Evolutionary conservation across 2,888 invertebrate species (phyloP), one percentile per base, ranked within the genome.

Genomic region (Encarsia formosa): DNA sequence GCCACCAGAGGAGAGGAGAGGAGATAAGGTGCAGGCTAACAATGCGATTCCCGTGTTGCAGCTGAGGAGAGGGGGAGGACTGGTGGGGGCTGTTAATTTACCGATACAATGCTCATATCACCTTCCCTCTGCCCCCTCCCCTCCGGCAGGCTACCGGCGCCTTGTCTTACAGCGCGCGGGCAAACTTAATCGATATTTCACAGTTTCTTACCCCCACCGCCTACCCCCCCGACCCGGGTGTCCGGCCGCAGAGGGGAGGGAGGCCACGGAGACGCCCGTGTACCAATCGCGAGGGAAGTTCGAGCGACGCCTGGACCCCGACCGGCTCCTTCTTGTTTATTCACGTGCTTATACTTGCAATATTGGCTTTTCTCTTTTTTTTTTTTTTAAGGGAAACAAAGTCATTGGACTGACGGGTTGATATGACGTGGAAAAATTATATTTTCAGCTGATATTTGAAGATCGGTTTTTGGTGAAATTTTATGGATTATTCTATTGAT

Each of bases 101-200:
- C 71, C 73, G 73, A 73, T 73, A 74, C 73, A 73, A 74, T 74
- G 73, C 73, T 73, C 73, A 72, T 73, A 74, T 73, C 73, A 71
- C 72, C 71, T 45, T 49, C 43, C 63, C 63, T 35, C 8, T 57
- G 56, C 58, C 54, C 55, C 56, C 29, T 42, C 42, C 38, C 54
- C 40, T 42, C 45, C 42, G 59, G 58, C 57, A 51, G 54, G 59
- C 59, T 22, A 46, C 59, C 59, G 24, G 31, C 67, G 65, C 73
- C 73, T 73, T 73, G 73, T 73, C 73, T 73, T 73, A 57, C 72
- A n/a, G n/a, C n/a, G n/a, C n/a, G n/a, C n/a, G 70, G 70, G 73
- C 72, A 73, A 73, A 73, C 73, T 73, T 73, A 73, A 73, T 73
- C 73, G 73, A 73, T 73, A 73, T 73, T 73, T 73, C 73, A 73